phyloP scores from a whole-genome alignment of 2,888 invertebrate genomes.

The Dryocosmus kuriphilus region DNA sequence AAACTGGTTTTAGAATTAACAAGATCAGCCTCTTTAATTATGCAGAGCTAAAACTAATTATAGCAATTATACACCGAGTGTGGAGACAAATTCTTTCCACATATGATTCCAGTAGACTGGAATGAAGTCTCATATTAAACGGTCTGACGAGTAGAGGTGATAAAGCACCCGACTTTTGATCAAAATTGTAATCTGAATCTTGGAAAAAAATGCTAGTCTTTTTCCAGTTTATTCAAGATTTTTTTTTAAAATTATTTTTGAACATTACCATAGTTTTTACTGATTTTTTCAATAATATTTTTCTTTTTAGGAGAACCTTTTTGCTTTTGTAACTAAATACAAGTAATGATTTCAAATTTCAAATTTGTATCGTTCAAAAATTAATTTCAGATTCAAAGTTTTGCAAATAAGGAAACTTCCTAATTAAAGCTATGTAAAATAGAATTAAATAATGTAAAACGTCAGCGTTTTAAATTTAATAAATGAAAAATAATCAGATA shows the following conservation, averaged over 20 bases:
- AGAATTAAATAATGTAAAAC: too few species aligned
- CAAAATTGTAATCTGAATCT: not conserved
- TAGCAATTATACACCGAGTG: constrained; percentile 20
- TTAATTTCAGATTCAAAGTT: too few species aligned
- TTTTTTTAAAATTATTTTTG: not conserved
- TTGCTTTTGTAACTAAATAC: too few species aligned
- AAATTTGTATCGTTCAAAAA: too few species aligned
- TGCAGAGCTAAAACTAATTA: constrained; percentile 30
- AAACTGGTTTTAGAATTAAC: constrained; percentile 19
- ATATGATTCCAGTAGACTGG: constrained; percentile 34
- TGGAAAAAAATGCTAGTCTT: not conserved
- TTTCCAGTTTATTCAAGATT: not conserved
- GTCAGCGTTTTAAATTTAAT: too few species aligned
- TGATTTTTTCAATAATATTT: too few species aligned
- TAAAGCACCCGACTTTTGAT: not conserved
- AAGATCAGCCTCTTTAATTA: constrained; percentile 7
- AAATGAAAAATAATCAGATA: too few species aligned
- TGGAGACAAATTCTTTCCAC: constrained; percentile 31
- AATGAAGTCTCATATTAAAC: constrained; percentile 35
- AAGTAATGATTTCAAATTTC: too few species aligned
- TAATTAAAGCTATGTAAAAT: too few species aligned
- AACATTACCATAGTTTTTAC: not conserved
- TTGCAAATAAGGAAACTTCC: too few species aligned
- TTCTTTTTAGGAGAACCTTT: too few species aligned
- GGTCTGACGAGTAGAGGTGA: constrained; percentile 31